Evolutionary conservation across 2,888 invertebrate genomes (phyloP).

Genomic region (Plemyria rubiginata): DNA sequence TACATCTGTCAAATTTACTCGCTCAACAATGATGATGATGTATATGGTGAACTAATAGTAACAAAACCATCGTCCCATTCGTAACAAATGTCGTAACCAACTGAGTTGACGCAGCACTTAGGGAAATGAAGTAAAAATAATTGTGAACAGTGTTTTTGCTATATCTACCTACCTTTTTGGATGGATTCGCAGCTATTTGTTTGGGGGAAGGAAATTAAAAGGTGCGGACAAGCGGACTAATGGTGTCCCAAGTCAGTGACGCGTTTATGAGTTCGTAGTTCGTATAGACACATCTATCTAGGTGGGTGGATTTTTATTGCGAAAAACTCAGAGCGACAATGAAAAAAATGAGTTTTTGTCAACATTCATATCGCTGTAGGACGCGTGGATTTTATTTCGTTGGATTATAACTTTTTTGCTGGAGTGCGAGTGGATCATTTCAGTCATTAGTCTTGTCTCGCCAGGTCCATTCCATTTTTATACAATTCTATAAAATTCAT

Average conservation of each 20-base stretch:
- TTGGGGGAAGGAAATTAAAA: slow-evolving; percentile 54
- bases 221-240: slow-evolving; percentile 45
- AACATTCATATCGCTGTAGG: background rate
- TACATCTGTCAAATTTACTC: background rate
- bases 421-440: too few species aligned
- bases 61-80: slow-evolving; percentile 1
- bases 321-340: slow-evolving; percentile 13
- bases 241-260: slow-evolving; percentile 36
- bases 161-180: slow-evolving; percentile 32
- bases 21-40: background rate
- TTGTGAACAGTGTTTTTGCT: slow-evolving; percentile 39
- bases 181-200: slow-evolving; percentile 43
- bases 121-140: slow-evolving; percentile 47
- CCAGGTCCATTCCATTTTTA: background rate
- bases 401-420: background rate
- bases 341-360: slow-evolving; percentile 21
- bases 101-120: slow-evolving; percentile 49
- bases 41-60: background rate
- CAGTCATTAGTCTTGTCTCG: too few species aligned
- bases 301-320: slow-evolving; percentile 25
- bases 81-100: slow-evolving; percentile 2
- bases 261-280: slow-evolving; percentile 12
- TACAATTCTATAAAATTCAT: background rate
- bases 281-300: slow-evolving; percentile 11
- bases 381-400: background rate